Conservation (phyloP, 1,140 invertebrate species). For the Diachasma alloeum region DNA sequence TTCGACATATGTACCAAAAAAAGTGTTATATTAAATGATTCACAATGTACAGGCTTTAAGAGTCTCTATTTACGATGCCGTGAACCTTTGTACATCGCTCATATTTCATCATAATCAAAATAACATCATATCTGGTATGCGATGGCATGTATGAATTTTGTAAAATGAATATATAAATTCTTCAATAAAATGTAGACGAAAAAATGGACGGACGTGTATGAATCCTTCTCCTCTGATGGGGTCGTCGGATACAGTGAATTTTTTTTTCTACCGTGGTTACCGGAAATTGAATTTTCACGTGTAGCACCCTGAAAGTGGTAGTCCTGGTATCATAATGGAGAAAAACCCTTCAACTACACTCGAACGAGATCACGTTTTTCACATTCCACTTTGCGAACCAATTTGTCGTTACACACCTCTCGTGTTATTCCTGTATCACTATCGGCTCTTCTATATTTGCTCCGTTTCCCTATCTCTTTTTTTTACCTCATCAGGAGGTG, state of each 20-base stretch:
- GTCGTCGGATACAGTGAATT: not conserved
- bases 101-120: too few relatives aligned
- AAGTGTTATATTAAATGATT: too few relatives aligned
- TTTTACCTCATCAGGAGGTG: not conserved
- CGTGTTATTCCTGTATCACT: slow-evolving; percentile 2
- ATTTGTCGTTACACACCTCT: slow-evolving; percentile 3
- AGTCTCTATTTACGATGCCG: too few relatives aligned
- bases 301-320: not conserved
- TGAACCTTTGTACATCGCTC: too few relatives aligned
- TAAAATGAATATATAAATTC: too few relatives aligned
- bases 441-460: not conserved
- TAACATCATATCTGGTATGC: too few relatives aligned
- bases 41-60: too few relatives aligned
- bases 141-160: too few relatives aligned
- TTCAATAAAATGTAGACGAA: not conserved
- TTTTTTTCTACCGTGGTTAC: not conserved
- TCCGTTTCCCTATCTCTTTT: not conserved
- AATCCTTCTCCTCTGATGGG: not conserved
- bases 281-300: not conserved
- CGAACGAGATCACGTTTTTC: slow-evolving; percentile 2
- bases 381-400: slow-evolving; percentile 7
- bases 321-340: not conserved
- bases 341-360: not conserved
- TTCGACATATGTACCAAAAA: too few relatives aligned
- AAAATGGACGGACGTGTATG: not conserved